These are phyloP conservation scores for Castor canadensis DNA, from an alignment of 2,113 vertebrate genomes.

Conservation along the genomic window DNA sequence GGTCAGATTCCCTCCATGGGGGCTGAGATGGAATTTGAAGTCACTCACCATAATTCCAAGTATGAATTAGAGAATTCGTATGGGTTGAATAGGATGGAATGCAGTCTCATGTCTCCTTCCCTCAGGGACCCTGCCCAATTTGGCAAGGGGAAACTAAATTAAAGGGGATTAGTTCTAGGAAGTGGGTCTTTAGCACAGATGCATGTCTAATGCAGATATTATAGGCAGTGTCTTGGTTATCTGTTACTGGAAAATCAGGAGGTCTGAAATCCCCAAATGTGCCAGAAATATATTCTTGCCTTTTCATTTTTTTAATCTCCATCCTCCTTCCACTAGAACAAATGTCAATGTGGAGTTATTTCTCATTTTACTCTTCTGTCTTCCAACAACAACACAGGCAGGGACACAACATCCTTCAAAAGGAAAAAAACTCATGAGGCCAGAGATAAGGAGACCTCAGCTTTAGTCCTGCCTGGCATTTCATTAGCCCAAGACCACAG, in stretches of 20 bases:
- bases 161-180: constrained; percentile 60
- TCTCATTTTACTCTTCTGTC: not conserved
- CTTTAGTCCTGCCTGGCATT: not conserved
- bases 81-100: constrained; percentile 60
- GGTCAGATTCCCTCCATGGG: constrained; percentile 26
- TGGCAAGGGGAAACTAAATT: constrained; percentile 51
- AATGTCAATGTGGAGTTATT: not conserved
- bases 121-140: constrained; percentile 53
- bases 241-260: not conserved
- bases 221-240: not conserved
- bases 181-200: constrained; percentile 14
- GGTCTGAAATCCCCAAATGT: not conserved
- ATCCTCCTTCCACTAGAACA: not conserved
- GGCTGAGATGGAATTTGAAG: constrained; percentile 61
- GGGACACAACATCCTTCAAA: too few species aligned
- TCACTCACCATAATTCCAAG: constrained; percentile 46
- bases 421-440: fast-evolving
- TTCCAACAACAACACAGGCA: not conserved
- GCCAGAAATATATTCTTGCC: constrained; percentile 2
- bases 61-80: constrained; percentile 62
- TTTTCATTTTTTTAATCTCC: not conserved
- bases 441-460: not conserved
- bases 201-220: not conserved
- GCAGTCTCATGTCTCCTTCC: constrained; percentile 54
- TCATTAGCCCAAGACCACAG: not conserved